Percentiles rank a stretch among this genome's conserved stretches.
These are phyloP conservation scores for Sarcophaga bullata DNA, from an alignment of 1,140 invertebrate genomes.

Conservation along the genomic window DNA sequence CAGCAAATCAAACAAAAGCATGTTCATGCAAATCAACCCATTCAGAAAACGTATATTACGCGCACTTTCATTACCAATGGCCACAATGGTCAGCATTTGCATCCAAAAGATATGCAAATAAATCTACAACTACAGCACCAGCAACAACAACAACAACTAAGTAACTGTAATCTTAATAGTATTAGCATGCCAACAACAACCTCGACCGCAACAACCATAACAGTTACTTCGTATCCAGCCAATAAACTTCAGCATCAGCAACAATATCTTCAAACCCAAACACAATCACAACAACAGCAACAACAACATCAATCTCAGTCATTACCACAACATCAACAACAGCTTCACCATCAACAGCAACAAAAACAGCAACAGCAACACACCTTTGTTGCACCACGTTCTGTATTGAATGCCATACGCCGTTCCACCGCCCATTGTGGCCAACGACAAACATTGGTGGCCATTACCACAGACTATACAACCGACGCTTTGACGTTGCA, in stretches of 20 bases:
- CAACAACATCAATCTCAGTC: not conserved
- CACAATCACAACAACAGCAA: not conserved
- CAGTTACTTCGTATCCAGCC: conserved; percentile 2
- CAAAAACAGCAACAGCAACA: conserved; percentile 20
- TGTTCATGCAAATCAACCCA: conserved; percentile 42
- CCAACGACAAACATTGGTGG: conserved; percentile 72
- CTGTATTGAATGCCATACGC: conserved; percentile 47
- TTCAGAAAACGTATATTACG: conserved; percentile 37
- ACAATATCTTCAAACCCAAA: not conserved
- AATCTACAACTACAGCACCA: not conserved
- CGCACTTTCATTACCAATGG: conserved; percentile 56
- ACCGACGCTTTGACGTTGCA: conserved; percentile 73
- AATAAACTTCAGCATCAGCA: not conserved
- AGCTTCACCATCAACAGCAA: not conserved
- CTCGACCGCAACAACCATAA: conserved; percentile 21
- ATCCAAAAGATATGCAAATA: conserved; percentile 53
- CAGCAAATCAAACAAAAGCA: conserved; percentile 42
- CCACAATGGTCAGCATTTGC: conserved; percentile 62
- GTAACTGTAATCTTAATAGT: conserved; percentile 33
- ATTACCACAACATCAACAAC: not conserved
- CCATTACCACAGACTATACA: conserved; percentile 75
- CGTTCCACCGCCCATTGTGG: conserved; percentile 44
- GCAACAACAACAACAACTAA: not conserved
- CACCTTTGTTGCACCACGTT: conserved; percentile 47
- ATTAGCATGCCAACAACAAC: not conserved